These are phyloP conservation scores for Danio kyathit DNA, from an alignment of 2,797 vertebrate species.

Conservation along the genomic window DNA sequence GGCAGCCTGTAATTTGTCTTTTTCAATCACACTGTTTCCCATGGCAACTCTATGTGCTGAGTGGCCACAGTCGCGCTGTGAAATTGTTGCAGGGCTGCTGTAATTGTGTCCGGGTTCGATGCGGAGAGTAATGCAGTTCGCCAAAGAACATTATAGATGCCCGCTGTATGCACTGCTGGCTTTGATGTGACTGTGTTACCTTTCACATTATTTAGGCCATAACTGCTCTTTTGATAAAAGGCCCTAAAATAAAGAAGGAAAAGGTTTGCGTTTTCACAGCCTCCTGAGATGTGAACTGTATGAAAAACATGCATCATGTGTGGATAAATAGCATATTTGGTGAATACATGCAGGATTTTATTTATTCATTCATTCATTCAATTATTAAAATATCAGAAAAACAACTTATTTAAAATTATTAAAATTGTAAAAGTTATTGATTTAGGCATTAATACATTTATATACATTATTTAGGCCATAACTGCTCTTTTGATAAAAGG, in stretches of 20 bases:
- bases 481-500: constrained; percentile 39
- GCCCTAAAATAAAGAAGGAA: constrained; percentile 33
- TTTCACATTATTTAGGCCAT: constrained; percentile 28
- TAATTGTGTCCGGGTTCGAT: constrained; percentile 67
- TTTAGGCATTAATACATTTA: too few species aligned
- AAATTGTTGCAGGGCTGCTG: constrained; percentile 65
- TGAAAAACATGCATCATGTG: background rate
- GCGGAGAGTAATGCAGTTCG: constrained; percentile 49
- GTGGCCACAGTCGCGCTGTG: constrained; percentile 62
- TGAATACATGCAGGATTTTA: background rate
- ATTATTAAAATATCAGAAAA: too few species aligned
- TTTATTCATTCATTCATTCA: too few species aligned
- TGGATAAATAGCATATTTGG: background rate
- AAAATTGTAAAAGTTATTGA: too few species aligned
- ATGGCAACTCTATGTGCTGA: constrained; percentile 71
- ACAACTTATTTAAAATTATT: too few species aligned
- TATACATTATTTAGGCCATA: constrained; percentile 29
- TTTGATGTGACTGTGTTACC: constrained; percentile 40
- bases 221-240: constrained; percentile 42
- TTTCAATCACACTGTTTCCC: constrained; percentile 66
- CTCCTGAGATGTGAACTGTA: background rate
- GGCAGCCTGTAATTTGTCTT: constrained; percentile 69
- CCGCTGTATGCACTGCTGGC: constrained; percentile 22
- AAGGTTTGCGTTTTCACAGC: constrained; percentile 1
- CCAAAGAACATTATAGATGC: constrained; percentile 34